Conservation (phyloP, 2,797 vertebrate genomes). For the Malurus splendens region DNA sequence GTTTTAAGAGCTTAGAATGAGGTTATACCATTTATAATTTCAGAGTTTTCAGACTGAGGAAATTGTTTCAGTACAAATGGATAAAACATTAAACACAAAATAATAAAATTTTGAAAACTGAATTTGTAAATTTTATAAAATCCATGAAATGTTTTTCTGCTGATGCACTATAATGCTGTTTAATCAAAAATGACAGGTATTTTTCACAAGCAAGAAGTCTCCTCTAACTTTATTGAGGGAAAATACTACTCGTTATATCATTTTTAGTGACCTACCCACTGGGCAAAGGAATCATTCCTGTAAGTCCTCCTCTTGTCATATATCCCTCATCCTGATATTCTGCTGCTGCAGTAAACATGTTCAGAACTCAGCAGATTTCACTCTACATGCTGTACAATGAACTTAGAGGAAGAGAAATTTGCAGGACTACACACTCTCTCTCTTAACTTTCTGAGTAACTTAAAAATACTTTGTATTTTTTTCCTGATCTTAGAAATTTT, state of each 20-base stretch:
- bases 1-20: neutral
- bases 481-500: neutral
- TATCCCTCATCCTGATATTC: neutral
- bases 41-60: neutral
- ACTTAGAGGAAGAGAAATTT: neutral
- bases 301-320: neutral
- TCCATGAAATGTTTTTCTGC: neutral
- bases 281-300: neutral
- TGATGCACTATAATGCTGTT: neutral
- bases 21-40: neutral
- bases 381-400: neutral
- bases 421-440: neutral
- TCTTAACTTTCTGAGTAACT: neutral
- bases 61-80: neutral
- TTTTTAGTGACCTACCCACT: accelerated
- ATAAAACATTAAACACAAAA: neutral
- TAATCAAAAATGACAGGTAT: neutral
- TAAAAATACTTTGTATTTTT: neutral
- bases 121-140: neutral
- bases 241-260: neutral
- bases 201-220: neutral
- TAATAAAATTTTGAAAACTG: neutral
- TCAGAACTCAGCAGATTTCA: neutral
- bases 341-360: neutral
- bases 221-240: neutral